These are phyloP conservation scores for Plusia festucae DNA, from an alignment of 2,888 invertebrate species.

Conservation along the genomic window DNA sequence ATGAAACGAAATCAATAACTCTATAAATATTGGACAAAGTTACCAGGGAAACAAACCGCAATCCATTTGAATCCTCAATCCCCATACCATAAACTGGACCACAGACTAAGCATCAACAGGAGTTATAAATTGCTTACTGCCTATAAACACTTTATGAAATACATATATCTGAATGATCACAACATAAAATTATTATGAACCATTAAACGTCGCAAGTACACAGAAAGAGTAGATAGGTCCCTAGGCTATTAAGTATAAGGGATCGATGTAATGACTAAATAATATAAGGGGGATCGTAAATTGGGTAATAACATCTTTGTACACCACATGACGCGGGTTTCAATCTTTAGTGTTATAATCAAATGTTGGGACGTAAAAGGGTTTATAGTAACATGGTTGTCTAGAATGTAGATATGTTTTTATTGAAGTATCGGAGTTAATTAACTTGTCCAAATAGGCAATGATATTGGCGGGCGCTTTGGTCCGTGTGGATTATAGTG, in stretches of 20 bases:
- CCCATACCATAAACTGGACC: slow-evolving; percentile 23
- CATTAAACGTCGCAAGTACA: slow-evolving; percentile 54
- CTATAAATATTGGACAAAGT: slow-evolving; percentile 23
- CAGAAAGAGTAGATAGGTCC: slow-evolving; percentile 36
- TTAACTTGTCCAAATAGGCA: slow-evolving; percentile 17
- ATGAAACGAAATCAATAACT: background rate
- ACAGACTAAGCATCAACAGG: slow-evolving; percentile 60
- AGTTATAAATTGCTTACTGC: slow-evolving; percentile 54
- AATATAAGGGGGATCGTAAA: slow-evolving; percentile 56
- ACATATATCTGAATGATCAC: slow-evolving; percentile 64
- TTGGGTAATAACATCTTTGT: slow-evolving; percentile 54
- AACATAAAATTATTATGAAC: slow-evolving; percentile 64
- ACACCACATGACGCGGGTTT: slow-evolving; percentile 21
- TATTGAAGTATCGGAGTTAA: background rate
- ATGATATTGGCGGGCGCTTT: background rate
- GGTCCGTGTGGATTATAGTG: background rate
- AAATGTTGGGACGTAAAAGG: slow-evolving; percentile 36
- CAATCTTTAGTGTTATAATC: slow-evolving; percentile 39
- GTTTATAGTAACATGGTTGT: slow-evolving; percentile 19
- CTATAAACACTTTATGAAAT: slow-evolving; percentile 67
- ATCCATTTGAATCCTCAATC: slow-evolving; percentile 5
- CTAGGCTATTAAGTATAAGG: no score
- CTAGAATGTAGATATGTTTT: slow-evolving; percentile 15
- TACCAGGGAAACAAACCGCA: slow-evolving; percentile 13
- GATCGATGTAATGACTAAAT: slow-evolving; percentile 49